Base-by-base conservation (phyloP, 2,888 invertebrate genomes). In the Cryptophagus acutangulus region DNA sequence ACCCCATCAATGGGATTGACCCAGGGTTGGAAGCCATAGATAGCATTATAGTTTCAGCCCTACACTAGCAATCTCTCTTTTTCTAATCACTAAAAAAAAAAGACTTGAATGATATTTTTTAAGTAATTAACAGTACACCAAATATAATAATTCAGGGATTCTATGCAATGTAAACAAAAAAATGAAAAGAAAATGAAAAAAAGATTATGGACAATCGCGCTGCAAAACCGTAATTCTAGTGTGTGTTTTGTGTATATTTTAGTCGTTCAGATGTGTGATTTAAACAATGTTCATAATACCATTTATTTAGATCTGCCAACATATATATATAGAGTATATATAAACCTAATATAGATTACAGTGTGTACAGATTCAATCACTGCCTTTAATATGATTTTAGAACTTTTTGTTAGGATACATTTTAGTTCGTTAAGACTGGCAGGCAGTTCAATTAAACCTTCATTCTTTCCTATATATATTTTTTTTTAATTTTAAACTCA, bases 1-100 rank as follows among this genome's bases (percentile, higher is more conserved):
- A 63, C 96, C 96, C 57, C 94, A 95, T 73, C 90, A 93, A 69
- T 97, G 96, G 97, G 90, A 93, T 48, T 91, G 84, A 87, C 82
- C 77, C 69, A 76, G 65, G 65, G 53, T 56, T 38, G 41, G 43
- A 25, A 53, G 49, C 42, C 59, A 57, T 56, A 67, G 67, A 61
- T 67, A 67, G 66, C 63, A 57, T 46, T 13, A 26, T 26, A 26
- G 12, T 26, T 26, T 26, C 26, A 26, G 12, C 26, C n/a, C 26
- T 26, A 4, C 26, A 6, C 12, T 6, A n/a, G n/a, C 3, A 4
- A 26, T n/a, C 3, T 26, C 12, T 26, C 9, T 3, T 26, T n/a
- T 8, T n/a, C 26, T 6, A 4, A 26, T 4, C n/a, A 26, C 12
- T 3, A 12, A n/a, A 26, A 12, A 26, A 26, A 26, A 26, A 26